These are phyloP conservation scores for Rhagoletis zephyria DNA, from an alignment of 1,140 invertebrate genomes.

Conservation along the genomic window DNA sequence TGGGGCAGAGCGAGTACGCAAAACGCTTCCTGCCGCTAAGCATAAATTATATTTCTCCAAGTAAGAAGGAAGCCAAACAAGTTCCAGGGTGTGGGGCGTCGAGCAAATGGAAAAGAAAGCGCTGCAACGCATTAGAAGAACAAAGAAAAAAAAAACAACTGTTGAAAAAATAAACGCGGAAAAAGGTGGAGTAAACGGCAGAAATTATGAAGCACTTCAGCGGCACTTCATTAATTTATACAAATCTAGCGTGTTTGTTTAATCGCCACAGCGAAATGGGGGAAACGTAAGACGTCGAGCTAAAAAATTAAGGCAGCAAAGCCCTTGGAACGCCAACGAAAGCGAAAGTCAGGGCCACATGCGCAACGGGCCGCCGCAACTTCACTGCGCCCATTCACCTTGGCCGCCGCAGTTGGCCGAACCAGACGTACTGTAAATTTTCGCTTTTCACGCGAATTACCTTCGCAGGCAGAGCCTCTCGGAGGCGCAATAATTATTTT, in stretches of 20 bases:
- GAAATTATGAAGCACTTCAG: constrained; percentile 51
- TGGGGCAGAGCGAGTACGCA: constrained; percentile 12
- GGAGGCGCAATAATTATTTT: constrained; percentile 30
- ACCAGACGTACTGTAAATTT: constrained; percentile 8
- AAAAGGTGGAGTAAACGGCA: constrained; percentile 6
- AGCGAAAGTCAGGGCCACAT: constrained; percentile 34
- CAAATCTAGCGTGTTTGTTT: constrained; percentile 48
- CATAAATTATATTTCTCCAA: constrained; percentile 44
- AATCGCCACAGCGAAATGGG: background rate
- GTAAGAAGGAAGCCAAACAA: background rate
- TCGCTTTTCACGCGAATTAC: constrained; percentile 20
- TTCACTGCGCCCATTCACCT: background rate
- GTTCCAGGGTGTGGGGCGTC: background rate
- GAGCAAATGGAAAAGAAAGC: background rate
- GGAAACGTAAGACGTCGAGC: background rate
- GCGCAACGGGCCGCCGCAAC: background rate
- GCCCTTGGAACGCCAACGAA: background rate
- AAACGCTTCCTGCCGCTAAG: constrained; percentile 40
- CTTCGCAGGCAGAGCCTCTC: constrained; percentile 17
- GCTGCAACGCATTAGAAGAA: background rate
- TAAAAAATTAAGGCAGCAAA: background rate
- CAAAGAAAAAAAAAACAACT: background rate
- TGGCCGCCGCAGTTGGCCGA: background rate
- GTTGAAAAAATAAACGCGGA: background rate
- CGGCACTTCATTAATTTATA: constrained; percentile 55